Conservation (phyloP, 2,797 vertebrate species). For the Tenualosa ilisha region DNA sequence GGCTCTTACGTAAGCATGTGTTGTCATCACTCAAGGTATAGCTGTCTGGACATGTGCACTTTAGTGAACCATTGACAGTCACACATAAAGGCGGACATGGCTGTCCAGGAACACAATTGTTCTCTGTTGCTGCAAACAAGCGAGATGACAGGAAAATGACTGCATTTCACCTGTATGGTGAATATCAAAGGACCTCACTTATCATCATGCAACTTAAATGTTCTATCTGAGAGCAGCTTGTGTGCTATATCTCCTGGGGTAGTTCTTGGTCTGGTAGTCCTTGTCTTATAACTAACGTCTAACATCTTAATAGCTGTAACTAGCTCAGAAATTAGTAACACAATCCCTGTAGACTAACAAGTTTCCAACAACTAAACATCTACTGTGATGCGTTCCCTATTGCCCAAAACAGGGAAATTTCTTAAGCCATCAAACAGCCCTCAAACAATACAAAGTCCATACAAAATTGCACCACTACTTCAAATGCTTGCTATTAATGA, state of each 20-base stretch:
- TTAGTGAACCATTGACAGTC: constrained; percentile 54
- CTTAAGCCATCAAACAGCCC: too few relatives aligned
- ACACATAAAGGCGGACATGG: constrained; percentile 78
- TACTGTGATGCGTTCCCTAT: too few relatives aligned
- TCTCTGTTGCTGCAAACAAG: not conserved
- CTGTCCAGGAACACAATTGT: constrained; percentile 66
- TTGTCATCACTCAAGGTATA: not conserved
- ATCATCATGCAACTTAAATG: not conserved
- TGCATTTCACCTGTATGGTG: not conserved
- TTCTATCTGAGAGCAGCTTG: not conserved
- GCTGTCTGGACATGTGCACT: constrained; percentile 63
- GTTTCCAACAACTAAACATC: too few relatives aligned
- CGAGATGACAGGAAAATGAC: not conserved
- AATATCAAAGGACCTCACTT: not conserved
- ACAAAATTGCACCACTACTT: not conserved
- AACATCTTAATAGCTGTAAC: not conserved
- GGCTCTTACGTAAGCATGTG: not conserved
- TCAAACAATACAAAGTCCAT: too few relatives aligned
- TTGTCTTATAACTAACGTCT: not conserved
- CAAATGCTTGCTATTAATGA: not conserved
- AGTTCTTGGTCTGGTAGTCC: not conserved
- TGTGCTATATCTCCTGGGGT: not conserved
- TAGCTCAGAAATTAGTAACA: too few relatives aligned
- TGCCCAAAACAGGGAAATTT: too few relatives aligned
- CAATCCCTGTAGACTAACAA: too few relatives aligned